Evolutionary conservation across 2,113 vertebrate species (phyloP), one percentile per base, ranked within the genome.

Genomic region (Eulemur rufifrons): DNA sequence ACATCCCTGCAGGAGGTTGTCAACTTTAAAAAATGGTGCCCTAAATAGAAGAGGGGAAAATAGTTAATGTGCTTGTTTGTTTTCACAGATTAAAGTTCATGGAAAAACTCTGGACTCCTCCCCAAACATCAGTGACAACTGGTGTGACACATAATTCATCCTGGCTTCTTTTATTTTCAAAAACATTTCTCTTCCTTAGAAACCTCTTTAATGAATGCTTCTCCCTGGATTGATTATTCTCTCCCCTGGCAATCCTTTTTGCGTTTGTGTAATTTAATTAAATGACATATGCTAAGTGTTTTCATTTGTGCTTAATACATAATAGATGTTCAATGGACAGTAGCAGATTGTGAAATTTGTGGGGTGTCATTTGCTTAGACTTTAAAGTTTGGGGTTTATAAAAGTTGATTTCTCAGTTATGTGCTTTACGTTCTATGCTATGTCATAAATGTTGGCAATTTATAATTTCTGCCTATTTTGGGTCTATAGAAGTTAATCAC

Each of bases 1-100:
- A 91, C 71, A 95, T 89, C 91, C 91, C 96, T 97, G 89, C 93
- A 88, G 95, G 97, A 96, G 95, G 69, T 61, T 97, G 95, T 96
- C 97, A 97, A 47, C 86, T 82, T 93, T 89, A 95, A 96, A 96
- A 97, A 96, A 95, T 85, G 56, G 76, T 95, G 66, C 69, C 77
- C 47, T 74, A 68, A 82, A 80, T 64, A 81, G 74, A 95, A 83
- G 10, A 66, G 64, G 27, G 80, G 2, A 91, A 92, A 93, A 66
- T 59, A 85, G 69, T 88, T 82, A 92, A 84, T 77, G 94, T 76
- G 32, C 86, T 96, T 96, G 69, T 95, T 96, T 96, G 69, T 95
- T 93, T 90, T 82, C 47, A 56, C 56, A 47, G 80, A 89, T 69
- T 37, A 37, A 91, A 78, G 86, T 96, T 91, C 82, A 87, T 32